Evolutionary conservation across 1,140 invertebrate species (phyloP), one percentile per base, ranked within the genome.

Genomic region (Bombus difficillimus): DNA sequence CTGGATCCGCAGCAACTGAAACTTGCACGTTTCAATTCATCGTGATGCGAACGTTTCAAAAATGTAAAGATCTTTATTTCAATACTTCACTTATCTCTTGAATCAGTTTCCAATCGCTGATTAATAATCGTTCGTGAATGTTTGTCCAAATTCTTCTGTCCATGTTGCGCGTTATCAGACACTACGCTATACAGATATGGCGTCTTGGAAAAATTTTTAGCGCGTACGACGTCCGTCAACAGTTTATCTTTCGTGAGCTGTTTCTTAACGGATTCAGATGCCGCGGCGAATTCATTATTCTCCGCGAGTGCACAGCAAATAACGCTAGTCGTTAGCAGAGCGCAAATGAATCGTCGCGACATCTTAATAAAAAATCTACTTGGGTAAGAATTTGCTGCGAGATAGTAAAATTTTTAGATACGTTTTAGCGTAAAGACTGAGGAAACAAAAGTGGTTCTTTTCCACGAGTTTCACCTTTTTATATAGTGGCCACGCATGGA

Each of bases 391-490:
- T 66, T 57, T 10, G 6, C 6, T 5, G 22, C 41, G 53, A 28
- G 68, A n/a, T 53, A 34, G 41, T 12, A 37, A 37, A 32, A n/a
- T 37, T 39, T 62, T 37, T 12, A 66, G 32, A 22, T 53, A 39
- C 22, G 66, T 43, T 81, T 47, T 66, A 78, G 43, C 25, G 68
- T 22, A 69, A 75, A 81, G 86, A 90, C 71, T 73, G 34, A 1
- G 22, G 12, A 88, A 86, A 88, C 77, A 79, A 82, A 89, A 93
- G 88, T 94, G 93, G n/a, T 89, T 94, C 91, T 92, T 92, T 53
- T 85, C 92, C 90, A 91, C 90, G 89, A 90, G 93, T 94, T 94
- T 93, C 94, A 92, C 93, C 90, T 90, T 92, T 94, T 94, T 95
- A 95, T 93, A 88, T 86, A 90, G 86, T 71, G 75, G 94, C 93